Base-by-base conservation (phyloP, 2,113 vertebrate genomes). In the Gila orcuttii region DNA sequence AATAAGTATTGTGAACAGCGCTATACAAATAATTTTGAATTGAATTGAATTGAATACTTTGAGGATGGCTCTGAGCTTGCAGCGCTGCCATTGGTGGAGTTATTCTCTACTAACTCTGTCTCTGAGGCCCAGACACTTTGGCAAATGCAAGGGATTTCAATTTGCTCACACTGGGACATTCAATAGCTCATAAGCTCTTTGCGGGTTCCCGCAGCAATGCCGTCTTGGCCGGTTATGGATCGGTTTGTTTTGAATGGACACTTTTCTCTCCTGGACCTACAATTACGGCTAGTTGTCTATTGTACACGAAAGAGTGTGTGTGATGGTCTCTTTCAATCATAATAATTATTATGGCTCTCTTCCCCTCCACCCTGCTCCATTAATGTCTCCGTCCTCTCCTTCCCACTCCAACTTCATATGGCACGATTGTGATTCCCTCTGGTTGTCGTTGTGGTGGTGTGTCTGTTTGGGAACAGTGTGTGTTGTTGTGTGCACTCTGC, bases 401-500 rank as follows among this genome's bases (percentile, higher is more conserved):
- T 68, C n/a, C 79, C 85, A 36, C 64, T 75, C 74, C 68, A 83
- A 45, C 64, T 71, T 86, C 75, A 79, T 89, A 93, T 88, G 86
- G 92, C 90, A 89, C 59, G 84, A 81, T 78, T 81, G 33, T 86
- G 62, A 42, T 84, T 87, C 52, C 71, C 81, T 83, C 45, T 88
- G 73, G 86, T 62, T 85, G 78, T 87, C n/a, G 79, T 39, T 39
- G 52, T 87, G 60, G 79, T 66, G 71, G 59, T 85, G 79, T 79
- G 79, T 92, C 69, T 92, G 66, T 91, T 87, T 92, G 88, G 91
- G 86, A 93, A 89, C 89, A 84, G 86, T 88, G 88, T 88, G 52
- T 81, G 50, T 39, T 82, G 83, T 50, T 84, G 28, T 79, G 85
- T 88, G 64, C 10, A 75, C 87, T 86, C 84, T 64, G 31, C 80